Evolutionary conservation across 2,113 vertebrate species (phyloP).

Genomic region (Rattus rattus): DNA sequence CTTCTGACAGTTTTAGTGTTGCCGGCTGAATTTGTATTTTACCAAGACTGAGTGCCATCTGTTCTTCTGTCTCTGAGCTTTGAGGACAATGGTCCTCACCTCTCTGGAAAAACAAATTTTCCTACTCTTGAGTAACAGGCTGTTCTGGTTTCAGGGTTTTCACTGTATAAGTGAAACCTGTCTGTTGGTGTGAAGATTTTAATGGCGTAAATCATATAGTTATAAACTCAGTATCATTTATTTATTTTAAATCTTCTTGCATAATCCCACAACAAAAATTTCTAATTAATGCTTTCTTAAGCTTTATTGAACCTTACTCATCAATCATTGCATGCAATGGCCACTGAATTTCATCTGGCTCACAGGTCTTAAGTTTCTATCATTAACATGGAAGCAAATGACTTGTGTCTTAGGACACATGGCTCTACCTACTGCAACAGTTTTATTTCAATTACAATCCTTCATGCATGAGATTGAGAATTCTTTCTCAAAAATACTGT

Average conservation of each 20-base stretch:
- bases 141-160: not conserved
- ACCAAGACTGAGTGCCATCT: not conserved
- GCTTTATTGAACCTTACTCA: not conserved
- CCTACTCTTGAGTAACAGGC: not conserved
- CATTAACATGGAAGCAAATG: not conserved
- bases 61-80: not conserved
- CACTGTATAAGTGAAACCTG: not conserved
- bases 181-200: not conserved
- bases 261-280: not conserved
- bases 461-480: not conserved
- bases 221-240: not conserved
- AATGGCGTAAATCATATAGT: not conserved
- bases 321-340: not conserved
- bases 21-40: not conserved
- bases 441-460: not conserved
- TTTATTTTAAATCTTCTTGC: not conserved
- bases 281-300: not conserved
- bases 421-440: not conserved
- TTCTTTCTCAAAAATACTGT: not conserved
- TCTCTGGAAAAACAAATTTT: not conserved
- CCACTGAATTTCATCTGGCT: not conserved
- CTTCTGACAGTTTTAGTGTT: not conserved
- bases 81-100: not conserved
- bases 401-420: not conserved
- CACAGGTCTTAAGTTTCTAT: not conserved